Conservation (phyloP, 2,888 invertebrate species). For the Reticulitermes lucifugus region DNA sequence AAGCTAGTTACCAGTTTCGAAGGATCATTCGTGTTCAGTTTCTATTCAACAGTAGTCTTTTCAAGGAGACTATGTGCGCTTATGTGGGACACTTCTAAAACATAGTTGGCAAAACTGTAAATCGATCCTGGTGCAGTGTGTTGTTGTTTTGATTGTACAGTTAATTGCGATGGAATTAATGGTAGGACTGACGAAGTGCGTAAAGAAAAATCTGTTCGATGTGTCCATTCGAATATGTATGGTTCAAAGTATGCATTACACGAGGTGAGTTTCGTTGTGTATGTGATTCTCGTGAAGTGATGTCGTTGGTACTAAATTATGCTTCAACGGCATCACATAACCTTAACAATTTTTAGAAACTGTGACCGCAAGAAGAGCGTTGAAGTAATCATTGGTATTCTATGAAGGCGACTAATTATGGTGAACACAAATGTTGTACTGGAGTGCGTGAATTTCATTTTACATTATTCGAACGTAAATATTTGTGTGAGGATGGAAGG, state of each 20-base stretch:
- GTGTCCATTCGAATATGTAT: slow-evolving; percentile 17
- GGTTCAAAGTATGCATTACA: slow-evolving; percentile 24
- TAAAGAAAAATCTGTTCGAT: slow-evolving; percentile 10
- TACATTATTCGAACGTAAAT: not conserved
- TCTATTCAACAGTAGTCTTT: too few species aligned
- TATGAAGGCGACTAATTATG: not conserved
- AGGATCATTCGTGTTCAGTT: too few species aligned
- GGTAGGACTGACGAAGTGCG: slow-evolving; percentile 32
- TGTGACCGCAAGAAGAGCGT: not conserved
- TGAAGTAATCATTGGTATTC: not conserved
- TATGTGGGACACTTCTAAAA: not conserved
- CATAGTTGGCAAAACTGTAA: not conserved
- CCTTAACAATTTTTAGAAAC: not conserved
- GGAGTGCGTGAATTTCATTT: not conserved
- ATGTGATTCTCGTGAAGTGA: not conserved
- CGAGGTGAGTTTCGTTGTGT: not conserved
- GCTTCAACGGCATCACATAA: not conserved
- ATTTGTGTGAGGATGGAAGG: not conserved
- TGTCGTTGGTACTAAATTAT: too few species aligned
- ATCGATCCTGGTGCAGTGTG: not conserved
- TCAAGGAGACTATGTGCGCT: not conserved
- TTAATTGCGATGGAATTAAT: slow-evolving; percentile 34
- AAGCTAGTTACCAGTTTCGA: too few species aligned
- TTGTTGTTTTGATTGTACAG: not conserved
- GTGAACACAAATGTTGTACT: not conserved